Base-by-base conservation (phyloP, 2,888 invertebrate genomes). In the Cantharis nigra region DNA sequence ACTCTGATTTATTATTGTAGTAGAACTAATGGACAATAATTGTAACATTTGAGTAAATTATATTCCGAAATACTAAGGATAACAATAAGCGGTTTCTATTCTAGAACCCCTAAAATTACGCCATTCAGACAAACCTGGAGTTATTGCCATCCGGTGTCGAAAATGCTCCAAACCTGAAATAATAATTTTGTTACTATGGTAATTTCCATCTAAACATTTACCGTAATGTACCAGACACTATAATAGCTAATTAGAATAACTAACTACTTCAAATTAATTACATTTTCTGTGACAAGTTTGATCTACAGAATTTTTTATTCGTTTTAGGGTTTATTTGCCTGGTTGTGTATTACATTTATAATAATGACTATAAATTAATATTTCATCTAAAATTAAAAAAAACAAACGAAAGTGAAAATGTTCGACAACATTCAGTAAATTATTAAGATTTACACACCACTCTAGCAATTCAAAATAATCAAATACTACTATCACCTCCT, bases 101-200 rank as follows among this genome's bases (percentile, higher is more conserved):
- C 49, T 49, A 49, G 49, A 49, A 49, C 49, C 49, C 49, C 49
- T 49, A 49, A 49, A 49, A 49, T 49, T 49, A 49, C n/a, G 49
- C n/a, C 49, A 67, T 67, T 23, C 13, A 67, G n/a, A 67, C 65
- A 23, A 20, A 67, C 65, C 65, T 67, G 65, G 65, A 67, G 26
- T 67, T 16, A 67, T 67, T 67, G 20, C 65, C 65, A 67, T 67
- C 65, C 65, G 65, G 65, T 67, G 65, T 23, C 65, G 65, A 67
- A 23, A 67, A 67, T 23, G 65, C 65, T 67, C 65, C 65, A 67
- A 67, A 67, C 65, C 65, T 67, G 18, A 18, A 67, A 67, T 49
- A 49, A 49, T 49, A 49, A 49, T 49, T 49, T 49, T n/a, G 49
- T 49, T 49, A 49, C 49, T 49, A 49, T 49, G 49, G 49, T 49